Evolutionary conservation across 2,797 vertebrate species (phyloP), one percentile per base, ranked within the genome.

Genomic region (Acanthiza pusilla): DNA sequence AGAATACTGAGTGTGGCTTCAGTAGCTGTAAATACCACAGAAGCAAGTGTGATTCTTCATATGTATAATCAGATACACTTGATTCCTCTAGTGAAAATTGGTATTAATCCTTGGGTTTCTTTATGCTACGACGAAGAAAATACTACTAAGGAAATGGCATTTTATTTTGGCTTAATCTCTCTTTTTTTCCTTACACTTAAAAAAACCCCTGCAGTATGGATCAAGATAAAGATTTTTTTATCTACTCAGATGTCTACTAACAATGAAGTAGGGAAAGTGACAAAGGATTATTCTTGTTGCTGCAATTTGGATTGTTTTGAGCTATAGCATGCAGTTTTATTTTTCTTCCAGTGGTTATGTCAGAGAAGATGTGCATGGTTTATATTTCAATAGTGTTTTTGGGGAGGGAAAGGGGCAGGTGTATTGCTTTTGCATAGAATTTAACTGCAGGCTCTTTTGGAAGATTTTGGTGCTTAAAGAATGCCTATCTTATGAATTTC

Each of bases 221-320:
- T 91, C 38, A 58, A 85, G 34, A 63, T 57, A 74, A 88, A 83
- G 89, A 78, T 55, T 82, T 96, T 81, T 82, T 80, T 57, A 85
- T 84, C 45, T 60, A 57, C 66, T 94, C 73, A 43, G 23, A 20
- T 85, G 9, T 83, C 73, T 89, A 4, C 30, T 77, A 84, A 65
- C n/a, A 88, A 19, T 68, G 72, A 92, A 85, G 3, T 17, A 88
- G 66, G 65, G 43, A 89, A 88, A 68, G 43, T 67, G n/a, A 78
- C 1, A 63, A 82, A 77, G 74, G 0, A 45, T 86, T 50, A n/a
- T 85, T 80, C 22, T 80, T 73, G 16, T 40, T 70, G 26, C 62
- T 88, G 58, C 76, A 90, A 11, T 94, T 89, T 66, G 40, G 20
- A 55, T 30, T 80, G 51, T 66, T 91, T 72, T 75, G 22, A 84